Conservation (phyloP, 2,113 vertebrate genomes). For the Xiphophorus hellerii region DNA sequence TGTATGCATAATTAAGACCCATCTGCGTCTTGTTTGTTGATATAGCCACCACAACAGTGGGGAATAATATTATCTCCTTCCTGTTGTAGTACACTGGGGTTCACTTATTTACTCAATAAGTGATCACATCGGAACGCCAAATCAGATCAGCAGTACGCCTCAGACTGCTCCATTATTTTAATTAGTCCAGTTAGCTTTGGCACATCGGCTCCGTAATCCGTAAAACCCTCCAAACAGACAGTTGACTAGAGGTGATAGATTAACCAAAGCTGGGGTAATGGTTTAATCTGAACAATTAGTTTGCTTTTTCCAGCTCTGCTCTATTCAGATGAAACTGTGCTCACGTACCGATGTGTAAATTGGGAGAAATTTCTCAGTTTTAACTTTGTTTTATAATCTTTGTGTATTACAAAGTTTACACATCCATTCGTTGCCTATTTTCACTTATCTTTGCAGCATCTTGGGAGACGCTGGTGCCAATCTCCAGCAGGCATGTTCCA, state of each 20-base stretch:
- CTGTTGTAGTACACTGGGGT: background rate
- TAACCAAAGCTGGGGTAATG: slow-evolving; percentile 52
- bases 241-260: slow-evolving; percentile 64
- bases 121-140: slow-evolving; percentile 13
- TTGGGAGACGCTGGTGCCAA: too few species aligned
- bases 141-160: slow-evolving; percentile 61
- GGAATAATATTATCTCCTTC: background rate
- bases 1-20: background rate
- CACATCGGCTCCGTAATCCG: slow-evolving; percentile 46
- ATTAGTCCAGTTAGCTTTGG: slow-evolving; percentile 41
- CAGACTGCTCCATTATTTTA: slow-evolving; percentile 30
- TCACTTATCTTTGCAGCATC: too few species aligned
- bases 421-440: too few species aligned
- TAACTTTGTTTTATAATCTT: too few species aligned
- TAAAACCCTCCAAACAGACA: slow-evolving; percentile 62
- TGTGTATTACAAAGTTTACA: too few species aligned
- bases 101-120: background rate
- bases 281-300: slow-evolving; percentile 42
- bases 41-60: background rate
- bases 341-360: too few species aligned
- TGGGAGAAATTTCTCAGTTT: too few species aligned
- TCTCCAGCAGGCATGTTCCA: too few species aligned
- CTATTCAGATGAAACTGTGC: background rate
- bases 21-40: background rate
- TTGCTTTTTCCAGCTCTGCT: background rate